These are phyloP conservation scores for Alviniconcha strummeri DNA, from an alignment of 2,888 invertebrate genomes.

Conservation along the genomic window DNA sequence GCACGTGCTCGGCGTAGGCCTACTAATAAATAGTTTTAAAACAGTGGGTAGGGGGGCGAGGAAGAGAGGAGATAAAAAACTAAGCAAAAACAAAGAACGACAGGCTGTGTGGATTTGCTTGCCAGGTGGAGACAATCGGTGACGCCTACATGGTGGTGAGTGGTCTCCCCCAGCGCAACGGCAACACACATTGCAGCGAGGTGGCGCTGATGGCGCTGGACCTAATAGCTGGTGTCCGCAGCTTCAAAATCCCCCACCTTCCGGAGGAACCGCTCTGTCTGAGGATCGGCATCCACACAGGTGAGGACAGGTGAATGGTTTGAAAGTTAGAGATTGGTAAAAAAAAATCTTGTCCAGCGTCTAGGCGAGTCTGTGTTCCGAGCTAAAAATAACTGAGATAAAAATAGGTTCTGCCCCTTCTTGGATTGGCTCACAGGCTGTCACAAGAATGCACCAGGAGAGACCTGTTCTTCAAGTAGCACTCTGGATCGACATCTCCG, in stretches of 20 bases:
- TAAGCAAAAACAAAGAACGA: not conserved
- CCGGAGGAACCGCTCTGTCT: conserved; percentile 57
- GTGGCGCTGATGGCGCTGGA: conserved; percentile 62
- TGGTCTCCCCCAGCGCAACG: conserved; percentile 58
- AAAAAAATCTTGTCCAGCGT: too few species aligned
- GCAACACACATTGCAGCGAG: conserved; percentile 58
- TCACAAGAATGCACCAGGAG: too few species aligned
- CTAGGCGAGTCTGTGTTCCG: too few species aligned
- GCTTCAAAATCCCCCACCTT: conserved; percentile 61
- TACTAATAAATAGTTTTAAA: too few species aligned
- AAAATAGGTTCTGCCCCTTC: too few species aligned
- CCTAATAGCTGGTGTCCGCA: conserved; percentile 52
- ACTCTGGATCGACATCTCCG: too few species aligned
- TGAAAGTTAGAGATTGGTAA: too few species aligned
- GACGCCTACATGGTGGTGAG: conserved; percentile 66
- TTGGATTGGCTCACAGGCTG: too few species aligned
- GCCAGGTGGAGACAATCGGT: conserved; percentile 62
- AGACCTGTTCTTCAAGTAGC: too few species aligned
- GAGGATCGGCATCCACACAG: conserved; percentile 62
- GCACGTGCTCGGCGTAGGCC: too few species aligned
- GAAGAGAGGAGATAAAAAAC: not conserved
- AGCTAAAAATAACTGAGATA: too few species aligned
- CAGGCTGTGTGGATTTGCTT: not conserved
- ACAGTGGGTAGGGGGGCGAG: too few species aligned
- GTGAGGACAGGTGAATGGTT: conserved; percentile 38